Conservation (phyloP, 2,113 vertebrate genomes). For the Mus pahari region DNA sequence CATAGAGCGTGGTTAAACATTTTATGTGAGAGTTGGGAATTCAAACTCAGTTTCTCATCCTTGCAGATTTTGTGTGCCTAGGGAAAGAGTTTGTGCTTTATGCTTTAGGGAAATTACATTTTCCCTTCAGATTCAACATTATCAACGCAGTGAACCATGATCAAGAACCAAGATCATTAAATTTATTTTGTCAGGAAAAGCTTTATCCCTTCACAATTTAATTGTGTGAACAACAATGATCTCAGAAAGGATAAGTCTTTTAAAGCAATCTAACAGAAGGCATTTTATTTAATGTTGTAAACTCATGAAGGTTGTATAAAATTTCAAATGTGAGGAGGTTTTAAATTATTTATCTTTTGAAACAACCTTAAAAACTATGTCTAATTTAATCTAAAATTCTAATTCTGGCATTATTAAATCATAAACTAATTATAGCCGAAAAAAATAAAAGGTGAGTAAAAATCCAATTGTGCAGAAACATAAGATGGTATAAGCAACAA, state of each 20-base stretch:
- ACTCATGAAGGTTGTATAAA: not conserved
- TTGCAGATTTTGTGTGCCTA: not conserved
- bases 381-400: not conserved
- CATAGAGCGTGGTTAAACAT: no score
- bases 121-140: not conserved
- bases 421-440: not conserved
- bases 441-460: not conserved
- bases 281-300: not conserved
- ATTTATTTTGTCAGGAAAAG: not conserved
- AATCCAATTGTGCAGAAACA: not conserved
- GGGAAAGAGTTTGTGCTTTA: not conserved
- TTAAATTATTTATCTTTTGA: not conserved
- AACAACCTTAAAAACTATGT: not conserved
- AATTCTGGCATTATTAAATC: not conserved
- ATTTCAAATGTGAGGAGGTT: not conserved
- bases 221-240: not conserved
- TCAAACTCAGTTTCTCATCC: not conserved
- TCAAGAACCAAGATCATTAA: not conserved
- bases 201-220: not conserved
- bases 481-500: conserved; percentile 10
- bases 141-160: not conserved
- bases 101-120: not conserved
- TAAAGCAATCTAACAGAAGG: not conserved
- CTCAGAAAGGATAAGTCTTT: not conserved
- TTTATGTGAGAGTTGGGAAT: not conserved